These are phyloP conservation scores for Phalera bucephala DNA, from an alignment of 2,888 invertebrate species.

Conservation along the genomic window DNA sequence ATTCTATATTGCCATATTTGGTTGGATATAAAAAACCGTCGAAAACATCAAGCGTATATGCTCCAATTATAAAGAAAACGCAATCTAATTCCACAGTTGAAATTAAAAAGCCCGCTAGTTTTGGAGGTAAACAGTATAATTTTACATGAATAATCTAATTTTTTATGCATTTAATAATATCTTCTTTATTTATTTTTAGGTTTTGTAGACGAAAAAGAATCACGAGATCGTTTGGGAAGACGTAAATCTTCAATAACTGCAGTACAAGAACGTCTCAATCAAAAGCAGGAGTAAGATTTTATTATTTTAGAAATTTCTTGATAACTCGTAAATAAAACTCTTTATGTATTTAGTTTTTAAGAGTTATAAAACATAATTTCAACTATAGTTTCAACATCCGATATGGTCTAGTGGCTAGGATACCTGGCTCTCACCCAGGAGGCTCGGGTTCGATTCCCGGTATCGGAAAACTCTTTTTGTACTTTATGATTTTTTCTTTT, in stretches of 20 bases:
- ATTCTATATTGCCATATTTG: slow-evolving; percentile 91
- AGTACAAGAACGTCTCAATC: slow-evolving; percentile 60
- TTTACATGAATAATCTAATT: not conserved
- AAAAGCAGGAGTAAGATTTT: slow-evolving; percentile 77
- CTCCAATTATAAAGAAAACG: slow-evolving; percentile 81
- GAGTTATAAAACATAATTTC: not conserved
- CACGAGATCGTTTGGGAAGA: slow-evolving; percentile 71
- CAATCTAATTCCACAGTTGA: slow-evolving; percentile 54
- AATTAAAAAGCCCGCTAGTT: slow-evolving; percentile 77
- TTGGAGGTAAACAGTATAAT: slow-evolving; percentile 70
- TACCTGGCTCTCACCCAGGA: slow-evolving; percentile 88
- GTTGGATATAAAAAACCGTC: slow-evolving; percentile 80
- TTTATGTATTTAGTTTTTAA: too few species aligned
- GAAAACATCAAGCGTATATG: slow-evolving; percentile 78
- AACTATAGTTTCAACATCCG: slow-evolving; percentile 17
- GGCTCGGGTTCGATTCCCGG: slow-evolving; percentile 84
- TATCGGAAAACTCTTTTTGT: slow-evolving; percentile 63
- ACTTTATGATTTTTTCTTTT: slow-evolving; percentile 19
- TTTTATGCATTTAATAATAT: slow-evolving; percentile 3
- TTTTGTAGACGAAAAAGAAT: slow-evolving; percentile 71
- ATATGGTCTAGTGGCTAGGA: slow-evolving; percentile 87
- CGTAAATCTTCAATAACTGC: slow-evolving; percentile 72
- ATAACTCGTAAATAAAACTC: slow-evolving; percentile 16
- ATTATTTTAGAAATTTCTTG: too few species aligned
- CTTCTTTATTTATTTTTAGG: too few species aligned